These are phyloP conservation scores for Microplitis mediator DNA, from an alignment of 1,140 invertebrate genomes.

Conservation along the genomic window DNA sequence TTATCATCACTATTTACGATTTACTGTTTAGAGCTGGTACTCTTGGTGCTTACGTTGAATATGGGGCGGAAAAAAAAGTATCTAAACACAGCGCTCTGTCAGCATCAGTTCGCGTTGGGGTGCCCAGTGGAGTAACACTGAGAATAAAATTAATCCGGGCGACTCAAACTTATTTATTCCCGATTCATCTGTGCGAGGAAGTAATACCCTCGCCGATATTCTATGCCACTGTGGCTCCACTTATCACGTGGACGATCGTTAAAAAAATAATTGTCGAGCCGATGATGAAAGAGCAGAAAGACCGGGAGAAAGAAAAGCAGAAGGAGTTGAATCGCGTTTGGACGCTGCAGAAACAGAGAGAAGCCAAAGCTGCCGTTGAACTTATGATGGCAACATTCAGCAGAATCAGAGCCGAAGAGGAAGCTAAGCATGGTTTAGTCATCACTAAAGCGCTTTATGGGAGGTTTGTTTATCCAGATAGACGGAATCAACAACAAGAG, in stretches of 20 bases:
- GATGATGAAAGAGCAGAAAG: constrained; percentile 76
- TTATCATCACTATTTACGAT: constrained; percentile 14
- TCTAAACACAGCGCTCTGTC: constrained; percentile 88
- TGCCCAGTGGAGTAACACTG: constrained; percentile 85
- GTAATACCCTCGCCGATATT: constrained; percentile 87
- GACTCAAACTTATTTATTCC: constrained; percentile 87
- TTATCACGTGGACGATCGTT: constrained; percentile 79
- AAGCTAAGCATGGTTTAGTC: constrained; percentile 79
- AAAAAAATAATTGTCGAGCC: constrained; percentile 90
- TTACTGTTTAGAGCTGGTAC: constrained; percentile 74
- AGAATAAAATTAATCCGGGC: constrained; percentile 86
- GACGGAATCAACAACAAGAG: constrained; percentile 41
- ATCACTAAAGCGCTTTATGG: constrained; percentile 88
- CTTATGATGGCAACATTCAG: constrained; percentile 86
- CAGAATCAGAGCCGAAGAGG: constrained; percentile 77
- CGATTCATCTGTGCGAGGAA: constrained; percentile 90
- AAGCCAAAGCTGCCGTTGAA: constrained; percentile 84
- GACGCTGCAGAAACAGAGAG: constrained; percentile 77
- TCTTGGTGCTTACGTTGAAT: constrained; percentile 85
- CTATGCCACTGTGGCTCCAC: constrained; percentile 88
- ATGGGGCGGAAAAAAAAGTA: constrained; percentile 91
- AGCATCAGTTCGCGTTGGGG: constrained; percentile 81
- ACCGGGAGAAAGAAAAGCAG: constrained; percentile 76
- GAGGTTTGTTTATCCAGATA: constrained; percentile 63
- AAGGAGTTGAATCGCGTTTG: constrained; percentile 75